These are phyloP conservation scores for Tichodroma muraria DNA, from an alignment of 2,113 vertebrate genomes.

Conservation along the genomic window DNA sequence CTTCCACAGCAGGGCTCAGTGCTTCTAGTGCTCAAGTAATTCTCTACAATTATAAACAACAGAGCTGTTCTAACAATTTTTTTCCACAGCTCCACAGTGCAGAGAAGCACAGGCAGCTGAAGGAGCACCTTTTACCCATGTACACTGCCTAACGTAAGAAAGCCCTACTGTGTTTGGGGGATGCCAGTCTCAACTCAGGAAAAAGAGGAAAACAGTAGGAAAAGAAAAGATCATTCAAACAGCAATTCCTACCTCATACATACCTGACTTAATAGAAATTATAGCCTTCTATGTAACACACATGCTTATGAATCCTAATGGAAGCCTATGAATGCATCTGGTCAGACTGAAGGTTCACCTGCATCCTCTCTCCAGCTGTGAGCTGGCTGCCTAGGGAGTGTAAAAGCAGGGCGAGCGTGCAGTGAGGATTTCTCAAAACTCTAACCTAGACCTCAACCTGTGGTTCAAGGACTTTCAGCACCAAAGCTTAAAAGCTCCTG, in stretches of 20 bases:
- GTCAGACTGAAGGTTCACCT: not conserved
- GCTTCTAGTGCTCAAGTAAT: not conserved
- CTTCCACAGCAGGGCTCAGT: not conserved
- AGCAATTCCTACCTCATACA: not conserved
- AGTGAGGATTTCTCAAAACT: not conserved
- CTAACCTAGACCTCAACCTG: not conserved
- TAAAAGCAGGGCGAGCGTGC: rapidly evolving
- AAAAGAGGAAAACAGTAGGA: not conserved
- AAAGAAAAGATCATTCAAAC: not conserved
- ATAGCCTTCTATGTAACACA: not conserved
- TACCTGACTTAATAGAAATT: not conserved
- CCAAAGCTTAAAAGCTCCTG: not conserved
- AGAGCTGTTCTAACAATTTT: not conserved
- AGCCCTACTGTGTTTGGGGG: not conserved
- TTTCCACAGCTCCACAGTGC: not conserved
- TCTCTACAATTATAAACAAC: not conserved
- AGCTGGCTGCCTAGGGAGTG: not conserved
- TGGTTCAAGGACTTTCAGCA: not conserved
- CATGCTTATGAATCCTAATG: not conserved
- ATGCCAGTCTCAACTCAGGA: not conserved
- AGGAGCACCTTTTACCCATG: not conserved
- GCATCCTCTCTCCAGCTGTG: not conserved
- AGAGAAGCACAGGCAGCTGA: not conserved
- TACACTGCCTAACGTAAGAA: not conserved
- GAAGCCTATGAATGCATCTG: not conserved